Base-by-base conservation (phyloP, 2,113 vertebrate genomes). In the Crotalus viridis region DNA sequence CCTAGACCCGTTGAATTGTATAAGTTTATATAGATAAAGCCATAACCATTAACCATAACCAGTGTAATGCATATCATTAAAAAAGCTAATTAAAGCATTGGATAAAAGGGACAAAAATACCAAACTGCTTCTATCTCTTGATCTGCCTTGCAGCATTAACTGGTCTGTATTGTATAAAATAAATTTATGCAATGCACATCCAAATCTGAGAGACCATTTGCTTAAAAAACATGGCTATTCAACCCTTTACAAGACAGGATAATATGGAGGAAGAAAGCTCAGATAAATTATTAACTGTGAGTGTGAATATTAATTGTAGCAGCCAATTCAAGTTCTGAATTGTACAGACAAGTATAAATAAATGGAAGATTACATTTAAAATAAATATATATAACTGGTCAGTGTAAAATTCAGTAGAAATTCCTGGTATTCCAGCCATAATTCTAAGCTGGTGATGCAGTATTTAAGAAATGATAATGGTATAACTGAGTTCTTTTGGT, bases 1-100 rank as follows among this genome's bases (percentile, higher is more conserved):
- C 28, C 28, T 64, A 2, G 61, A 64, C 26, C 61, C 4, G 0
- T n/a, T 64, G 26, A 96, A 94, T 92, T 89, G 93, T 87, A 10
- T 33, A 19, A 1, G 6, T 21, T 26, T 33, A 26, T 91, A 39
- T 15, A 39, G 48, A 39, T 54, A 56, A 21, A 91, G 3, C 24
- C 39, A 64, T 88, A 64, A 12, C 28, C 59, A 64, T 64, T 28
- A 28, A 64, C 28, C 9, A 64, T 64, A 64, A 64, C 28, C 61
- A 64, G 9, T n/a, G 6, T 22, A 87, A 26, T 17, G 55, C 7
- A 7, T 61, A 10, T 10, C 2, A 15, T 8, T 59, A 26, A 43
- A 59, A 46, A 59, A 39, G 26, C 39, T 9, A 92, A 69, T 69
- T 91, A 87, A 64, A 87, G 5, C 12, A 74, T 17, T 54, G 21